Conservation (phyloP, 2,888 invertebrate genomes). For the Heliconius sara region DNA sequence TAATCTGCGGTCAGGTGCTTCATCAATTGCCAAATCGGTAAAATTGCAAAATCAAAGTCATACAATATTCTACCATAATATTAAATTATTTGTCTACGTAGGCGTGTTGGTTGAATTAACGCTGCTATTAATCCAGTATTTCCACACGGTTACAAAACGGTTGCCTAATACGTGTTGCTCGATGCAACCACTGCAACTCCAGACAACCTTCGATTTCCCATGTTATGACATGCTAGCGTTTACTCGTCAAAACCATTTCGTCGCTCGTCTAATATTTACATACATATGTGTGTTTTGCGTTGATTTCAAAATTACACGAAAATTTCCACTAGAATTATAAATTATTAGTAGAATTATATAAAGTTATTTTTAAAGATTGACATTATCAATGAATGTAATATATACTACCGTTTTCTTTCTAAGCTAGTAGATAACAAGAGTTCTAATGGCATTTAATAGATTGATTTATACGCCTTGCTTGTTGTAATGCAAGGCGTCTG, state of each 20-base stretch:
- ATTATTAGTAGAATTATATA: slow-evolving; percentile 3
- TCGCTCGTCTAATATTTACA: slow-evolving; percentile 39
- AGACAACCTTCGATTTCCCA: slow-evolving; percentile 73
- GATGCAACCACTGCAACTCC: slow-evolving; percentile 56
- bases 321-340: slow-evolving; percentile 36
- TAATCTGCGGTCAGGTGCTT: slow-evolving; percentile 51
- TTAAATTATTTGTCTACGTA: slow-evolving; percentile 21
- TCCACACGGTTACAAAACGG: slow-evolving; percentile 69
- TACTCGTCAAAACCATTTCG: slow-evolving; percentile 63
- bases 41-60: neutral
- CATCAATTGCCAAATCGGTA: slow-evolving; percentile 12
- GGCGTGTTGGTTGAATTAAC: slow-evolving; percentile 55
- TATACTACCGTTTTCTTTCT: neutral
- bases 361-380: neutral
- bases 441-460: slow-evolving; percentile 50
- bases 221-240: slow-evolving; percentile 68
- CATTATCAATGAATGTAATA: neutral
- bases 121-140: slow-evolving; percentile 67
- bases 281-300: slow-evolving; percentile 52
- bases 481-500: slow-evolving; percentile 38
- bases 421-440: slow-evolving; percentile 41
- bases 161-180: slow-evolving; percentile 64
- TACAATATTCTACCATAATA: neutral
- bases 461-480: slow-evolving; percentile 31
- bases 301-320: slow-evolving; percentile 39